Evolutionary conservation across 2,888 invertebrate species (phyloP).

Genomic region (Itoplectis maculator): DNA sequence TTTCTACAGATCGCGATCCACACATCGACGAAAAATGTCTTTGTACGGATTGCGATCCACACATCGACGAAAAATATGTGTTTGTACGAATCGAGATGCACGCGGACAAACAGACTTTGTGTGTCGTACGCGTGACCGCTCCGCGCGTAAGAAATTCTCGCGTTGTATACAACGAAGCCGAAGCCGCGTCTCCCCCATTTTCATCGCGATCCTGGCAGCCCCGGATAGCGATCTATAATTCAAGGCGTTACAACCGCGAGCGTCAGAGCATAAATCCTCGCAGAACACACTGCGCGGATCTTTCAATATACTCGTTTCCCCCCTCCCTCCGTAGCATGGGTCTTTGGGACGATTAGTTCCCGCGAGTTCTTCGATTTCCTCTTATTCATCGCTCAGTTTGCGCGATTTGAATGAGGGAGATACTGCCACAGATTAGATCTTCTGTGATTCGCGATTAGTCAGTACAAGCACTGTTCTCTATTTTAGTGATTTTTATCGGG

Average conservation of each 20-base stretch:
- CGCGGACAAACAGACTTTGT: too few species aligned
- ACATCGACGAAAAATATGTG: constrained; percentile 12
- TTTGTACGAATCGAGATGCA: constrained; percentile 39
- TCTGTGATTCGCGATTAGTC: too few species aligned
- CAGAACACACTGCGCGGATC: constrained; percentile 70
- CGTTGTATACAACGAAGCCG: not conserved
- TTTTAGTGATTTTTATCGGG: too few species aligned
- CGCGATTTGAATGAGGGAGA: too few species aligned
- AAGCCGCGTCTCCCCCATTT: constrained; percentile 29
- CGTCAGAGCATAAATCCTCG: constrained; percentile 79
- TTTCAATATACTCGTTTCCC: constrained; percentile 74
- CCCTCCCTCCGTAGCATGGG: too few species aligned
- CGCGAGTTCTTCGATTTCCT: not conserved
- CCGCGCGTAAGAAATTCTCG: constrained; percentile 20
- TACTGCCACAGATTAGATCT: too few species aligned
- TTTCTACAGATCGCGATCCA: too few species aligned
- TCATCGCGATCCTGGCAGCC: constrained; percentile 28
- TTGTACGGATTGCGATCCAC: too few species aligned
- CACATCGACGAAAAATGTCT: too few species aligned
- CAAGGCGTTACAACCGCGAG: constrained; percentile 80
- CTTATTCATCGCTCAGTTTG: too few species aligned
- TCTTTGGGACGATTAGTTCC: constrained; percentile 57
- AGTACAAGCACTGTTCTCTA: too few species aligned
- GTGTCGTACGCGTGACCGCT: constrained; percentile 44
- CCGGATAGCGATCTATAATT: constrained; percentile 74